Percentiles rank a stretch among this genome's conserved stretches.
phyloP scores from a whole-genome alignment of 1,140 invertebrate genomes.

The Plutomurus gul region DNA sequence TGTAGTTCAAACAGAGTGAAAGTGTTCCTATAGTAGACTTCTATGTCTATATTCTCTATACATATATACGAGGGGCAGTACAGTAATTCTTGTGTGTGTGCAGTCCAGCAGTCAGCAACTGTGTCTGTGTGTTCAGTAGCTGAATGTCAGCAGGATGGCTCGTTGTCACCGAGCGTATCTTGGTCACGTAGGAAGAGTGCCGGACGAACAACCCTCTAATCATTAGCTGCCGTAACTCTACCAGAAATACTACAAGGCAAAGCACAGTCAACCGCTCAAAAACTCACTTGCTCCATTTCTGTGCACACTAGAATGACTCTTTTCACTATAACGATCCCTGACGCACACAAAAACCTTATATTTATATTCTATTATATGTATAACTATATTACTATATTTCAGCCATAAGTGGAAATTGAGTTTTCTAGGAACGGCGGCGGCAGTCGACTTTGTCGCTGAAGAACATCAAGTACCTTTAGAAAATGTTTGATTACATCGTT shows the following conservation, averaged over 20 bases:
- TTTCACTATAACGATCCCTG: not conserved
- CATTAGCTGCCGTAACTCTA: conserved; percentile 17
- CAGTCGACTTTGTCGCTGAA: conserved; percentile 9
- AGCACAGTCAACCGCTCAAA: not conserved
- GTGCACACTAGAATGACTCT: not conserved
- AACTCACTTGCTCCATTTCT: too few species aligned
- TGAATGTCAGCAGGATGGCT: too few species aligned
- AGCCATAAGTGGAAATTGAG: not conserved
- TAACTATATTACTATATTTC: not conserved
- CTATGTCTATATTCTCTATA: too few species aligned
- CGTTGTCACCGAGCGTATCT: not conserved
- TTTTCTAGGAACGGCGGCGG: not conserved
- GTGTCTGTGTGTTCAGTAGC: too few species aligned
- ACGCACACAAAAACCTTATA: not conserved
- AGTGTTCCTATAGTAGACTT: too few species aligned
- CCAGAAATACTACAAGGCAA: not conserved
- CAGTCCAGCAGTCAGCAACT: too few species aligned
- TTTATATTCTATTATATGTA: not conserved
- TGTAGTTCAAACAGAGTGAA: too few species aligned
- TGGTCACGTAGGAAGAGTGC: not conserved
- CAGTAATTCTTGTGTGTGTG: too few species aligned
- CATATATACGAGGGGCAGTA: too few species aligned
- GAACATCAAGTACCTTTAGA: too few species aligned
- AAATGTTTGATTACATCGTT: too few species aligned
- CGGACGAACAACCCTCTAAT: conserved; percentile 29